Conservation (phyloP, 2,888 invertebrate genomes). For the Pristionchus japonicus region DNA sequence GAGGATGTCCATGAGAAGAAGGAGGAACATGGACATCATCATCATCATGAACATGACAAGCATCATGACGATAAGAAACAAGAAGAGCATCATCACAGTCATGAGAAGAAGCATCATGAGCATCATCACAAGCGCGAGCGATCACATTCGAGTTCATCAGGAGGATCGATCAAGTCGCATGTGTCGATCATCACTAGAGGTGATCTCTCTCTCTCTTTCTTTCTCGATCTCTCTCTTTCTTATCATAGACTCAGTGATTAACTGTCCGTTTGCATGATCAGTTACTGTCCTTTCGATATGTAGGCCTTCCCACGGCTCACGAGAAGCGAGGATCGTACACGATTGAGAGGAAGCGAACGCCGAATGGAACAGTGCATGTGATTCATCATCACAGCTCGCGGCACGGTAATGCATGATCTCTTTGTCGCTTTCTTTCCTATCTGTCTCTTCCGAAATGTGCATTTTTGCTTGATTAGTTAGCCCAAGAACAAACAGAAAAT, state of each 20-base stretch:
- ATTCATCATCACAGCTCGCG: slow-evolving; percentile 17
- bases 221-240: too few relatives aligned
- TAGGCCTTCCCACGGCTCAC: not conserved
- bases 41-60: not conserved
- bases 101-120: not conserved
- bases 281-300: not conserved
- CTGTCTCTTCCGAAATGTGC: not conserved
- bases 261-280: not conserved
- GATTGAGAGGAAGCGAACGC: slow-evolving; percentile 40
- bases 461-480: too few relatives aligned
- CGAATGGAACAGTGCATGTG: slow-evolving; percentile 31
- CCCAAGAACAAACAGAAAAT: too few relatives aligned
- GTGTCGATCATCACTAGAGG: slow-evolving; percentile 43
- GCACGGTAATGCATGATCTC: slow-evolving; percentile 28
- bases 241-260: too few relatives aligned
- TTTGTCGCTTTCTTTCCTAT: not conserved
- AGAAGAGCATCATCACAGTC: not conserved
- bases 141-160: not conserved
- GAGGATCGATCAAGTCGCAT: slow-evolving; percentile 39
- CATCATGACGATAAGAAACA: not conserved
- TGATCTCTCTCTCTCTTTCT: not conserved
- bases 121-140: not conserved
- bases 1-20: not conserved
- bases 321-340: slow-evolving; percentile 30
- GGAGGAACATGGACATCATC: not conserved